Evolutionary conservation across 2,888 invertebrate genomes (phyloP).

Genomic region (Sinopyrophorus schimmeli): DNA sequence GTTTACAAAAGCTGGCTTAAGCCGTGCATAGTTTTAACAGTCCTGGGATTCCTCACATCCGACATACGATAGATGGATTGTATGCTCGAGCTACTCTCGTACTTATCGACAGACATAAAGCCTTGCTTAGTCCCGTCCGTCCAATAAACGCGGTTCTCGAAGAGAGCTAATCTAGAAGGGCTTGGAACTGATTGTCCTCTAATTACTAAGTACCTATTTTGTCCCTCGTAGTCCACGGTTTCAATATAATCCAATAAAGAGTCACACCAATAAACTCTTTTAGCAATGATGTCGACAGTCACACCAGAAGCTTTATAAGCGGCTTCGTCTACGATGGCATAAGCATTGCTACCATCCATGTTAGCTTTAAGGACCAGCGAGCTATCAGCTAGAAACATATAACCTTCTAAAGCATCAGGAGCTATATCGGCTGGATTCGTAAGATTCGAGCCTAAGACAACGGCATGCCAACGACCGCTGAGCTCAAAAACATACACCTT

Average conservation of each 20-base stretch:
- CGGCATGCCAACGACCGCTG: slow-evolving; percentile 84
- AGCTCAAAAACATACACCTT: slow-evolving; percentile 94
- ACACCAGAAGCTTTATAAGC: slow-evolving; percentile 93
- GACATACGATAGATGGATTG: slow-evolving; percentile 79
- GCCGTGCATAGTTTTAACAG: slow-evolving; percentile 79
- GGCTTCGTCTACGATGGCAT: slow-evolving; percentile 86
- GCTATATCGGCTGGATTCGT: slow-evolving; percentile 91
- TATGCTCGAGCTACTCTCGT: slow-evolving; percentile 76
- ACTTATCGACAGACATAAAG: slow-evolving; percentile 85
- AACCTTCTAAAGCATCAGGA: slow-evolving; percentile 87
- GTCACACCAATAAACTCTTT: slow-evolving; percentile 96
- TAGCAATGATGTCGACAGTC: slow-evolving; percentile 86
- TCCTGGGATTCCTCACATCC: slow-evolving; percentile 81
- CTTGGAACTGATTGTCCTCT: slow-evolving; percentile 85
- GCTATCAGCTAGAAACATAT: slow-evolving; percentile 85
- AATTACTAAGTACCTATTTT: slow-evolving; percentile 76
- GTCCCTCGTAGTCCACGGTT: slow-evolving; percentile 91
- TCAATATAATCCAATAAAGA: slow-evolving; percentile 94
- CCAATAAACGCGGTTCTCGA: slow-evolving; percentile 89
- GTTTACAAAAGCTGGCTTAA: slow-evolving; percentile 72
- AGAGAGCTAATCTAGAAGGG: slow-evolving; percentile 79
- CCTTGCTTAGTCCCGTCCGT: slow-evolving; percentile 90
- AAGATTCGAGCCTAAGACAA: slow-evolving; percentile 88
- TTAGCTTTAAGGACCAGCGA: slow-evolving; percentile 83
- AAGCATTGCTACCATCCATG: slow-evolving; percentile 90